Evolutionary conservation across 2,113 vertebrate genomes (phyloP).

Genomic region (Neotragus pygmaeus): DNA sequence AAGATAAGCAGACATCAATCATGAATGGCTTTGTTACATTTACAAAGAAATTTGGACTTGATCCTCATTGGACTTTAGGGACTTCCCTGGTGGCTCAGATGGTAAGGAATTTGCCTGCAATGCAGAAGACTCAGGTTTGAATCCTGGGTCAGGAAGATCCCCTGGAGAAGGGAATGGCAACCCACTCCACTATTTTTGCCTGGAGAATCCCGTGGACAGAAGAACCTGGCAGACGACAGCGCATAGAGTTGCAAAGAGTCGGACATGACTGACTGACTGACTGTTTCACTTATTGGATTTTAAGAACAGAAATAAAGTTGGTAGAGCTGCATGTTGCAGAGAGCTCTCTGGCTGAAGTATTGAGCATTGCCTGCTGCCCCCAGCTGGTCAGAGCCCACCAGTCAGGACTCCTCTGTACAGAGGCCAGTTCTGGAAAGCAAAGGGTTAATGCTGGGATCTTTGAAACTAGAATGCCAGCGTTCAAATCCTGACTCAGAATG

Average conservation of each 20-base stretch:
- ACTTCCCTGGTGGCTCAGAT: not conserved
- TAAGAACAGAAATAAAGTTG: not conserved
- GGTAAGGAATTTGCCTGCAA: not conserved
- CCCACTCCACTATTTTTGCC: not conserved
- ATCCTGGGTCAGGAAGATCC: not conserved
- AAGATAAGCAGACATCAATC: not conserved
- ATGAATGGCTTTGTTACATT: not conserved
- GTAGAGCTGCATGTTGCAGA: not conserved
- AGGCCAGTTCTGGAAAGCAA: not conserved
- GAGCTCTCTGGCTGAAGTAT: not conserved
- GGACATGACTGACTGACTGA: not conserved
- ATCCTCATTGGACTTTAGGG: not conserved
- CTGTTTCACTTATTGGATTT: not conserved
- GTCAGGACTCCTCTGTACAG: not conserved
- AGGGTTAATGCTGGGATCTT: not conserved
- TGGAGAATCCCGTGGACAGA: not conserved
- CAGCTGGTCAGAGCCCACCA: not conserved
- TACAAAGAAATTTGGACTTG: not conserved
- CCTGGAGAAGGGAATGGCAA: not conserved
- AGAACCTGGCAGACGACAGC: not conserved
- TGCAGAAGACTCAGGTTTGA: not conserved
- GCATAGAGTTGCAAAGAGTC: not conserved
- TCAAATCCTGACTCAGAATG: not conserved
- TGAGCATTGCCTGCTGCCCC: not conserved
- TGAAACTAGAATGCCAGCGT: not conserved